These are phyloP conservation scores for Galeruca laticollis DNA, from an alignment of 2,888 invertebrate species.

Conservation along the genomic window DNA sequence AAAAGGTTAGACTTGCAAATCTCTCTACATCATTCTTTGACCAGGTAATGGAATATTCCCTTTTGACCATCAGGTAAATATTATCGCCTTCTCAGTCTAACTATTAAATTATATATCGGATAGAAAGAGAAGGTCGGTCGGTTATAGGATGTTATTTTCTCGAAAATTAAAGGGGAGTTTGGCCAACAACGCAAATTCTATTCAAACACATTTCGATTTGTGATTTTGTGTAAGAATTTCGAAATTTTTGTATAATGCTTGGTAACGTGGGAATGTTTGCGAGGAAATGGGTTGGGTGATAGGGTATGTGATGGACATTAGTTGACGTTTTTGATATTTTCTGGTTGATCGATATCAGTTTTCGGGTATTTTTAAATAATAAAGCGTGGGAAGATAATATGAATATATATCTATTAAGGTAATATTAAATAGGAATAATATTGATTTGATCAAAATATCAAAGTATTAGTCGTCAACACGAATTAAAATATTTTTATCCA, in stretches of 20 bases:
- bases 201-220: constrained; percentile 38
- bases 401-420: not conserved
- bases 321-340: constrained; percentile 44
- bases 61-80: constrained; percentile 43
- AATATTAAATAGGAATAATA: not conserved
- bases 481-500: too few species aligned
- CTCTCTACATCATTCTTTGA: constrained; percentile 43
- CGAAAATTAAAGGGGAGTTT: constrained; percentile 39
- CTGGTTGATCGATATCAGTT: constrained; percentile 50
- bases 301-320: constrained; percentile 39
- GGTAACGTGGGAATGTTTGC: constrained; percentile 52
- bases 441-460: not conserved
- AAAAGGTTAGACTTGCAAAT: constrained; percentile 56
- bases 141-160: constrained; percentile 37
- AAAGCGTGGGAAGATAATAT: constrained; percentile 47
- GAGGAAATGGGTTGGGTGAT: constrained; percentile 39
- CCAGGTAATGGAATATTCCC: constrained; percentile 39
- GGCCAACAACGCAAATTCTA: constrained; percentile 34
- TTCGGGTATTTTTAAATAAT: constrained; percentile 16
- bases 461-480: too few species aligned
- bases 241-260: constrained; percentile 46
- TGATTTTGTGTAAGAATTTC: constrained; percentile 52
- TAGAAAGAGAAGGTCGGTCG: constrained; percentile 24
- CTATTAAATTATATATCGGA: constrained; percentile 19
- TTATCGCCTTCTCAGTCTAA: constrained; percentile 25